Percentiles rank a stretch among this genome's conserved stretches.
Evolutionary conservation across 2,113 vertebrate species (phyloP).

Genomic region (Tachuris rubrigastra): DNA sequence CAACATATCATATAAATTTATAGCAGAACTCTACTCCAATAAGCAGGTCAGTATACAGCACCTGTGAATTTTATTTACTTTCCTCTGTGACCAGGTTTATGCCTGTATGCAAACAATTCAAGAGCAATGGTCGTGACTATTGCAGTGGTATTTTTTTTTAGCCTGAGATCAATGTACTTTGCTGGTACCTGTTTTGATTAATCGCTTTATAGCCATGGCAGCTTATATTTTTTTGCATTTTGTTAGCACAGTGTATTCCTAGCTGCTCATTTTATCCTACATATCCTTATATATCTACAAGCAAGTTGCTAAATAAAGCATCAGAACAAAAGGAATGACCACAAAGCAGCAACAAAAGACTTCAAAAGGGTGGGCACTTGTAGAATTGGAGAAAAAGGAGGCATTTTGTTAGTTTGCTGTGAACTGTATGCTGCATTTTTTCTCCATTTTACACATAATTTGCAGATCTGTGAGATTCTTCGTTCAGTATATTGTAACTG

Average conservation of each 20-base stretch:
- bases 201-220: neutral
- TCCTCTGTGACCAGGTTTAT: neutral
- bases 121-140: neutral
- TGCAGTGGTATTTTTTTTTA: neutral
- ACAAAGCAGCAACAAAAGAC: neutral
- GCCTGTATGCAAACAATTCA: neutral
- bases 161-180: neutral
- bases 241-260: neutral
- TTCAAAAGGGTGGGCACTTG: neutral
- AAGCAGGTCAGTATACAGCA: neutral
- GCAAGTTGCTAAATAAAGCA: neutral
- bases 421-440: neutral
- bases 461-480: neutral
- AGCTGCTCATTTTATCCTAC: neutral
- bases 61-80: neutral
- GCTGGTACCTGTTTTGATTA: neutral
- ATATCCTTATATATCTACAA: neutral
- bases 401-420: neutral
- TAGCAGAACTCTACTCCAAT: neutral
- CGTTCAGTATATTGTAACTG: neutral
- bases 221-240: neutral
- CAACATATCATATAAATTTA: neutral
- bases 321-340: neutral
- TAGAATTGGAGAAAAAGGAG: neutral
- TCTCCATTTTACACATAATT: fast-evolving